phyloP scores from a whole-genome alignment of 2,888 invertebrate genomes.

The Aspidiotus rigidus region DNA sequence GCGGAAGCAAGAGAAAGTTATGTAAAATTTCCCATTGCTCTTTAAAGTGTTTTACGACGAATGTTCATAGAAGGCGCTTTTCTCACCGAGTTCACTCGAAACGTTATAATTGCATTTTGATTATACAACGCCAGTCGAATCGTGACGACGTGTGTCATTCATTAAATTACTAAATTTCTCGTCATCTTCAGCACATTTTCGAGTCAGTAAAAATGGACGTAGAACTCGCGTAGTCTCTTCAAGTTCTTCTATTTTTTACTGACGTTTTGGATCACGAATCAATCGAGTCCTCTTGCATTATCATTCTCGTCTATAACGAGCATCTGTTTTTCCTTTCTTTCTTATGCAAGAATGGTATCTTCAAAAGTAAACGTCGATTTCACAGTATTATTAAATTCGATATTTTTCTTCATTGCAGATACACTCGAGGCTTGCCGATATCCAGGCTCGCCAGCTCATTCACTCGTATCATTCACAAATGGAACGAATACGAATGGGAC shows the following conservation, averaged over 20 bases:
- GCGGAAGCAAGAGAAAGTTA: constrained; percentile 2
- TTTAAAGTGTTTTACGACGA: background rate
- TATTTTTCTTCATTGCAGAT: constrained; percentile 35
- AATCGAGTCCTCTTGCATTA: too few relatives aligned
- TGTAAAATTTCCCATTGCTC: background rate
- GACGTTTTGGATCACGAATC: background rate
- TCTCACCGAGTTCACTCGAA: background rate
- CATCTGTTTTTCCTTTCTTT: too few relatives aligned
- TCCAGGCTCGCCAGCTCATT: constrained; percentile 86
- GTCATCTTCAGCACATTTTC: background rate
- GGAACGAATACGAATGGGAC: constrained; percentile 50
- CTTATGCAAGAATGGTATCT: too few relatives aligned
- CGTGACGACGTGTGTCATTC: constrained; percentile 2
- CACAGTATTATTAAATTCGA: background rate
- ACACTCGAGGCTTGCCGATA: constrained; percentile 56
- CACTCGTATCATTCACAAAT: constrained; percentile 62
- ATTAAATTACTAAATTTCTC: background rate
- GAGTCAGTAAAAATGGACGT: background rate
- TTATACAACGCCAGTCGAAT: background rate
- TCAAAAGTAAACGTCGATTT: too few relatives aligned
- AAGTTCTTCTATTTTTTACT: background rate
- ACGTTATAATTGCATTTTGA: background rate
- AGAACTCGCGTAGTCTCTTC: background rate
- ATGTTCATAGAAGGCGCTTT: background rate
- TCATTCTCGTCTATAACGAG: too few relatives aligned